These are phyloP conservation scores for Disparrhopalites patrizii DNA, from an alignment of 2,888 invertebrate genomes.

Conservation along the genomic window DNA sequence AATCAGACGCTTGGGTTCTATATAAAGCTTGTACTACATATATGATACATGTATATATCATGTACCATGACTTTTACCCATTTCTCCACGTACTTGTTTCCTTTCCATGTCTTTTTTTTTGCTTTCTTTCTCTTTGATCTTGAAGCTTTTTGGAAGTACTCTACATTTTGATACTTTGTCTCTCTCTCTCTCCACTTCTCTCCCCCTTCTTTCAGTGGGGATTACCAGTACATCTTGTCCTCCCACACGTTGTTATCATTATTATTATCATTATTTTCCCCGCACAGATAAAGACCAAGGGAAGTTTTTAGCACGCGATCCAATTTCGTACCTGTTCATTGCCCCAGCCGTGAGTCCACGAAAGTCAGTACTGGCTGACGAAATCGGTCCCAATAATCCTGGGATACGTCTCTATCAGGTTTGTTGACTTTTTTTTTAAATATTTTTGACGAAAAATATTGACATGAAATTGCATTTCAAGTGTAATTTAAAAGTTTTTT, in stretches of 20 bases:
- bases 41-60: no score
- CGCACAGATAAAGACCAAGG: constrained; percentile 47
- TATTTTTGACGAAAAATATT: no score
- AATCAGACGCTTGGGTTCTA: no score
- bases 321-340: constrained; percentile 78
- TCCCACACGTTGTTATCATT: background rate
- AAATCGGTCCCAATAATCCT: constrained; percentile 45
- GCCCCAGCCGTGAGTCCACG: constrained; percentile 87
- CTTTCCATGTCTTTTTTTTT: background rate
- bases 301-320: constrained; percentile 55
- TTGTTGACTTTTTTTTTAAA: background rate
- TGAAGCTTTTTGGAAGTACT: no score
- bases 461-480: no score
- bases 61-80: no score
- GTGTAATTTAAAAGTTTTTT: no score
- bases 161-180: no score
- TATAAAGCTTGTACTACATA: no score
- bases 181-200: background rate
- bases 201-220: background rate
- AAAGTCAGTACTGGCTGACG: constrained; percentile 65
- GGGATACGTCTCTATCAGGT: constrained; percentile 70
- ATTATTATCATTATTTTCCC: background rate
- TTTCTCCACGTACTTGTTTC: no score
- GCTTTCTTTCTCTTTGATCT: no score
- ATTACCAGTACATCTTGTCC: background rate